Base-by-base conservation (phyloP, 2,888 invertebrate species). In the Drosophila koepferae region DNA sequence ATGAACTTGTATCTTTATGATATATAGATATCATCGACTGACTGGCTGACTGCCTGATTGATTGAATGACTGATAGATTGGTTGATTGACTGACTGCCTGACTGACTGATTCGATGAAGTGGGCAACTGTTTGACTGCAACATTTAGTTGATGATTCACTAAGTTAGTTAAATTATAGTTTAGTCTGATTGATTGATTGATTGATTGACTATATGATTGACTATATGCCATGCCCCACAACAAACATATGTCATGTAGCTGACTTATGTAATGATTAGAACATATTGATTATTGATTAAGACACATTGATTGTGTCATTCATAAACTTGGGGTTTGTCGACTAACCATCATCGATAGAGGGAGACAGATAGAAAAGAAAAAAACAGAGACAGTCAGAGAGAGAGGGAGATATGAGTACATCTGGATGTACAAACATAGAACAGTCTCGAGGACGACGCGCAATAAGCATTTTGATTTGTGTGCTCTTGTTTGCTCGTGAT, bases 401-500 rank as follows among this genome's bases (percentile, higher is more conserved):
- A n/a, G 16, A n/a, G 23, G n/a, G n/a, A 56, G 41, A 56, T 41
- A 41, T n/a, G 28, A 20, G 58, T 34, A 58, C 58, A 46, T 58
- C 58, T 16, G 31, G 18, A 34, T 58, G 44, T 41, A 38, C 12
- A 46, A 3, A 16, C 46, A 36, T 14, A 41, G 20, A 55, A 14
- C 18, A 20, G 51, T 4, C 23, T 36, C 40, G 18, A 18, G 44
- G 20, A 53, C 54, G 53, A 46, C 58, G 53, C 31, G 41, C 51
- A 53, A 1, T 28, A 6, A 10, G 10, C 44, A 34, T 49, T 44
- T 18, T n/a, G 38, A 16, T 23, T 41, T 59, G 36, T 12, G 31
- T 38, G 20, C 1, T n/a, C 44, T 48, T 59, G 34, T 58, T 76
- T 58, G 63, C 77, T 77, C 78, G 78, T 77, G 77, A 77, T 77